Evolutionary conservation across 1,140 invertebrate genomes (phyloP), one percentile per base, ranked within the genome.

Genomic region (Rhyacophila brunnea): DNA sequence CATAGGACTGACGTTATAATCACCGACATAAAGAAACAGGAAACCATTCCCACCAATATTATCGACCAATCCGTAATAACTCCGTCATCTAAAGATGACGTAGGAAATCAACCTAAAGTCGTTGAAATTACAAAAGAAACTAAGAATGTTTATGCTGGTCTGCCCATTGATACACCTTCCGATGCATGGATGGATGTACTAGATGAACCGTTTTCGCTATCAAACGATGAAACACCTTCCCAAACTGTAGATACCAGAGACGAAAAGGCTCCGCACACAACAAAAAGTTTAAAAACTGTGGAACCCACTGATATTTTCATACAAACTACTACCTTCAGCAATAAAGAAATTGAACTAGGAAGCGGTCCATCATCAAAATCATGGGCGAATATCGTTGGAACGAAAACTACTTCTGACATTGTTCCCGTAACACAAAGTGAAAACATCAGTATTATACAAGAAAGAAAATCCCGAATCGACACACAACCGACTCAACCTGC

Each of bases 141-240:
- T 9, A 46, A 46, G 11, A 46, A 19, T 6, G 20, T 19, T 17
- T n/a, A 46, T 18, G n/a, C 44, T 2, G 15, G 70, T 42, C 66
- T 77, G 40, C 72, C 75, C 42, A 70, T 80, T 35, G 74, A 81
- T 51, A 70, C 75, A 54, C 71, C 77, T 5, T 71, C 72, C 20
- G 75, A 74, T 52, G 62, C 72, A 9, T 82, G 77, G 73, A 74
- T 82, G 66, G 69, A 72, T 67, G 71, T 79, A 47, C 58, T 82
- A 42, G 80, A 83, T 58, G 75, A 80, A 63, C 72, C 78, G 38
- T 76, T 82, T 42, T n/a, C 34, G 11, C 19, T 53, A 13, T 50
- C 53, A 6, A 42, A 55, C 45, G 53, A 47, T 19, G 53, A 55
- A 46, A 36, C 42, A 28, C 36, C 43, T 14, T n/a, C n/a, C n/a